Evolutionary conservation across 2,888 invertebrate species (phyloP).

Genomic region (Drosophila infuscata): DNA sequence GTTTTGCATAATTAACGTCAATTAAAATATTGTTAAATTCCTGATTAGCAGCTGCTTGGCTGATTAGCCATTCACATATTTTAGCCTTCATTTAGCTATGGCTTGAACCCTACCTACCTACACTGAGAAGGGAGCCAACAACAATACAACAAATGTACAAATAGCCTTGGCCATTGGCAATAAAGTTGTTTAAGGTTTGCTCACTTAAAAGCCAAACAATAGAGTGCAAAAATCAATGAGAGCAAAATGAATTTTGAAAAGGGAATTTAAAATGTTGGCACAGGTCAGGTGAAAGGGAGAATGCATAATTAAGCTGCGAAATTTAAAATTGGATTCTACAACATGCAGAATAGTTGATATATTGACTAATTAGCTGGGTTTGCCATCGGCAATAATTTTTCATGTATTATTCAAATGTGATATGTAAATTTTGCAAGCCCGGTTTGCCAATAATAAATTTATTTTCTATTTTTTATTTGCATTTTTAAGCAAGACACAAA

Average conservation of each 20-base stretch:
- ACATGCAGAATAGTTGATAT: neutral
- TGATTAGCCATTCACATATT: slow-evolving; percentile 11
- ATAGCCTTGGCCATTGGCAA: neutral
- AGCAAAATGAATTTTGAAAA: neutral
- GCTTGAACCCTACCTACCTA: neutral
- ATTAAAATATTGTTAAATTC: slow-evolving; percentile 28
- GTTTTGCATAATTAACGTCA: slow-evolving; percentile 43
- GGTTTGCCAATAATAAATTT: neutral
- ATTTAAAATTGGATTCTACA: neutral
- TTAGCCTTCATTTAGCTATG: neutral
- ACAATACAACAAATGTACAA: slow-evolving; percentile 5
- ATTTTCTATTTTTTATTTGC: neutral
- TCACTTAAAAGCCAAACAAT: slow-evolving; percentile 8
- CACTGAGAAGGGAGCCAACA: neutral
- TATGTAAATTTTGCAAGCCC: neutral
- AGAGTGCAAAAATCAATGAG: neutral
- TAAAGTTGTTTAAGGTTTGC: slow-evolving; percentile 25
- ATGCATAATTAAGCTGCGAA: neutral
- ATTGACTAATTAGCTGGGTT: neutral
- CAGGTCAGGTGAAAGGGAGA: slow-evolving; percentile 21
- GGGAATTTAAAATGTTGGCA: neutral
- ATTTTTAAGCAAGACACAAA: neutral
- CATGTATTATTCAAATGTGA: neutral
- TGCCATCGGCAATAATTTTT: too few relatives aligned
- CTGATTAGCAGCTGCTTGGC: slow-evolving; percentile 20